Evolutionary conservation across 2,113 vertebrate genomes (phyloP).

Genomic region (Corythornis cristatus): DNA sequence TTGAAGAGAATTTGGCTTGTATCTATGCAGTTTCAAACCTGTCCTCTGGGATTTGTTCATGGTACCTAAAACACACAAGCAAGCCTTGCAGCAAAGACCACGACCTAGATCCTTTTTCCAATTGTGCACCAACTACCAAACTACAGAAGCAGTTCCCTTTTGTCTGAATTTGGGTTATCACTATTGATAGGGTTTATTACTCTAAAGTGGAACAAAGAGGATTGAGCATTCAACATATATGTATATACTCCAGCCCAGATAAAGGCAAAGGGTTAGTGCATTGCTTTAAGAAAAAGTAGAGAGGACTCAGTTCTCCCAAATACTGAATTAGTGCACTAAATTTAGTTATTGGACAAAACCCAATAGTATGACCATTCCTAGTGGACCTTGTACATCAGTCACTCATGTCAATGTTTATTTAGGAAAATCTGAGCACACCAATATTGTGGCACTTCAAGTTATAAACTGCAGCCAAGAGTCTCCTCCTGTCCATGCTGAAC

Average conservation of each 20-base stretch:
- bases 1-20: not conserved
- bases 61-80: not conserved
- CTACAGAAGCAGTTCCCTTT: not conserved
- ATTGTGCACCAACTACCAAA: not conserved
- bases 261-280: not conserved
- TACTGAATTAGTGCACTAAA: not conserved
- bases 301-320: not conserved
- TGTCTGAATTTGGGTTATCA: not conserved
- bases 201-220: not conserved
- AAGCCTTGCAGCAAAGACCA: not conserved
- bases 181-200: not conserved
- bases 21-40: not conserved
- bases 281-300: not conserved
- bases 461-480: too few species aligned
- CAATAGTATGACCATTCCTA: not conserved
- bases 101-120: not conserved
- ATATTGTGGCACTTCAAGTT: not conserved
- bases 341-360: not conserved
- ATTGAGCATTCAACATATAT: not conserved
- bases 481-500: too few species aligned
- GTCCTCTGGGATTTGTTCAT: not conserved
- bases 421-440: not conserved
- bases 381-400: not conserved
- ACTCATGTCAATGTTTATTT: not conserved
- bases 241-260: not conserved